Evolutionary conservation across 2,113 vertebrate genomes (phyloP).

Genomic region (Cebidichthys violaceus): DNA sequence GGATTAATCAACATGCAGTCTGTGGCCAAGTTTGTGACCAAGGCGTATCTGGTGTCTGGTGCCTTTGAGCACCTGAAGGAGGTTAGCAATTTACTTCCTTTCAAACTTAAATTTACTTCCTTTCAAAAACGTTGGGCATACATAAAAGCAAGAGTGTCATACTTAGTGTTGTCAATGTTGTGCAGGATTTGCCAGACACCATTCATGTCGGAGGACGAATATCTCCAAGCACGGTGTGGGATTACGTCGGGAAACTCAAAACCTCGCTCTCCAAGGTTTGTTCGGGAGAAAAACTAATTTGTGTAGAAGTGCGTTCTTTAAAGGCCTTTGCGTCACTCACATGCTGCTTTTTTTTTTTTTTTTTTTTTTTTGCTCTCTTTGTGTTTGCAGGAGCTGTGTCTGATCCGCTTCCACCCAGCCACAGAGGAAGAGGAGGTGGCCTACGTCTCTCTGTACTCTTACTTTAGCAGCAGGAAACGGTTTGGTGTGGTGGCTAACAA

Average conservation of each 20-base stretch:
- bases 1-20: conserved; percentile 98
- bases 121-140: background rate
- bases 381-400: conserved; percentile 90
- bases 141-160: too few species aligned
- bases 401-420: conserved; percentile 97
- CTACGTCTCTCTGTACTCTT: conserved; percentile 98
- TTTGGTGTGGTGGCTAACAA: conserved; percentile 98
- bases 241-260: conserved; percentile 98
- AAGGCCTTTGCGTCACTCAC: background rate
- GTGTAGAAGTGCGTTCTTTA: background rate
- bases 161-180: conserved; percentile 3
- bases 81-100: conserved; percentile 81
- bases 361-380: background rate
- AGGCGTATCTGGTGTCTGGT: conserved; percentile 96
- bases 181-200: conserved; percentile 97
- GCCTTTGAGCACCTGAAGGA: conserved; percentile 96
- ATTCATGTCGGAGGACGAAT: conserved; percentile 97
- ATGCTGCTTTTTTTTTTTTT: too few species aligned
- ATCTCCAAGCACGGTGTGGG: conserved; percentile 96
- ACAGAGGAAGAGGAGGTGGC: conserved; percentile 98
- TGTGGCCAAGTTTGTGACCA: conserved; percentile 98
- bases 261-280: conserved; percentile 96
- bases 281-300: background rate
- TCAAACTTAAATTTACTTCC: background rate
- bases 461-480: conserved; percentile 97